phyloP scores from a whole-genome alignment of 2,113 vertebrate species.

The Hippocampus mohnikei region DNA sequence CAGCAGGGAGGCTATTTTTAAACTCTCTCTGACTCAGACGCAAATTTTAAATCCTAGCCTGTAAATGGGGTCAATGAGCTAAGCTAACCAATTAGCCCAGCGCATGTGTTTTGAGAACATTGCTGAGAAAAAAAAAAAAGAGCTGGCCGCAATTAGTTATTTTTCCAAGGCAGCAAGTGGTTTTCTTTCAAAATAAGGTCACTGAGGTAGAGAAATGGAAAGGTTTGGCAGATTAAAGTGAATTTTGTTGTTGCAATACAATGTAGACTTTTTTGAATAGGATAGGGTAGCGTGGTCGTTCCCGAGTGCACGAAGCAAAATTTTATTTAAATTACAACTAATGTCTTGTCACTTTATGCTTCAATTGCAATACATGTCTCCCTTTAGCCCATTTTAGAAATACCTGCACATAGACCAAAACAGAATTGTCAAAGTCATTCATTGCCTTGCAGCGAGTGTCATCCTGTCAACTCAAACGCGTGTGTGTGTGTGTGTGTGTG shows the following conservation, averaged over 20 bases:
- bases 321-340: background rate
- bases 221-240: background rate
- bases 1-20: background rate
- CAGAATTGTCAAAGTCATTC: too few species aligned
- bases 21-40: conserved; percentile 1
- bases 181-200: conserved; percentile 6
- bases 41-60: background rate
- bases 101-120: background rate
- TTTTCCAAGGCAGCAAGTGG: conserved; percentile 1
- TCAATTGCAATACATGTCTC: background rate
- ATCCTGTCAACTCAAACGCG: background rate
- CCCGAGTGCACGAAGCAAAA: background rate
- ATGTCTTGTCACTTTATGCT: background rate
- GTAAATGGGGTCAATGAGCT: conserved; percentile 4
- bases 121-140: background rate
- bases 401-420: too few species aligned
- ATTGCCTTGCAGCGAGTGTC: background rate
- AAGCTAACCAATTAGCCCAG: conserved; percentile 4
- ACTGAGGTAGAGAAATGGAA: background rate
- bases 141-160: background rate
- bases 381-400: too few species aligned
- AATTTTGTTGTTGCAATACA: background rate
- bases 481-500: background rate
- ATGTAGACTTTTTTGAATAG: background rate
- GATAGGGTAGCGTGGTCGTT: background rate